Evolutionary conservation across 2,888 invertebrate species (phyloP).

Genomic region (Torymus aiolomorphi): DNA sequence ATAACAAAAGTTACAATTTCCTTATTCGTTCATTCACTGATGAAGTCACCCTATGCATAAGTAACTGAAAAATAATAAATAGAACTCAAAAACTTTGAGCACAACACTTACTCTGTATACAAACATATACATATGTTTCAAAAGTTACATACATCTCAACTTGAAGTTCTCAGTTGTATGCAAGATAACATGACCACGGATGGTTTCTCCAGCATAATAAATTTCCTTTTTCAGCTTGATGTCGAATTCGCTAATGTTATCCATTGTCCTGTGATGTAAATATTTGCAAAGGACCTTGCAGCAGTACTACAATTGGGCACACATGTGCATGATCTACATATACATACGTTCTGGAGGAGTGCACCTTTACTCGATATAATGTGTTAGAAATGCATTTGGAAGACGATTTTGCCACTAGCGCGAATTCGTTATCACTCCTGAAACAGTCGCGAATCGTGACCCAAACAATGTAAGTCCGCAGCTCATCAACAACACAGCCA

Average conservation of each 20-base stretch:
- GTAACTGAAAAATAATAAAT: neutral
- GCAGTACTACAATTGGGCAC: constrained; percentile 3
- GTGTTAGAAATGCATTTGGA: constrained; percentile 28
- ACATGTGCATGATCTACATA: neutral
- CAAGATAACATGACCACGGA: constrained; percentile 82
- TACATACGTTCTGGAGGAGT: neutral
- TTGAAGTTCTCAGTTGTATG: constrained; percentile 86
- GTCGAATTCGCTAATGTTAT: constrained; percentile 86
- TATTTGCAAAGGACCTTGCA: constrained; percentile 3
- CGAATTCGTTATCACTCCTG: neutral
- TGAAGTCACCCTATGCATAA: too few species aligned
- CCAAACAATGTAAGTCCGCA: neutral
- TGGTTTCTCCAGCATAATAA: constrained; percentile 85
- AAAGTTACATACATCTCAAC: constrained; percentile 80
- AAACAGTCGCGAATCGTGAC: neutral
- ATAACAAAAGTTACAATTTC: too few species aligned
- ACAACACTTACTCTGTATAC: neutral
- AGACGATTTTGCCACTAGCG: constrained; percentile 28
- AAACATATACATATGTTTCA: constrained; percentile 28
- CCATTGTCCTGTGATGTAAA: constrained; percentile 77
- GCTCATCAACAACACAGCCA: constrained; percentile 3
- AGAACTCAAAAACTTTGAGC: neutral
- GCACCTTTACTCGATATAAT: neutral
- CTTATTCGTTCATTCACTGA: too few species aligned
- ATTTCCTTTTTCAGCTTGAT: constrained; percentile 85